Evolutionary conservation across 2,888 invertebrate genomes (phyloP), one percentile per base, ranked within the genome.

Genomic region (Dicycla oo): DNA sequence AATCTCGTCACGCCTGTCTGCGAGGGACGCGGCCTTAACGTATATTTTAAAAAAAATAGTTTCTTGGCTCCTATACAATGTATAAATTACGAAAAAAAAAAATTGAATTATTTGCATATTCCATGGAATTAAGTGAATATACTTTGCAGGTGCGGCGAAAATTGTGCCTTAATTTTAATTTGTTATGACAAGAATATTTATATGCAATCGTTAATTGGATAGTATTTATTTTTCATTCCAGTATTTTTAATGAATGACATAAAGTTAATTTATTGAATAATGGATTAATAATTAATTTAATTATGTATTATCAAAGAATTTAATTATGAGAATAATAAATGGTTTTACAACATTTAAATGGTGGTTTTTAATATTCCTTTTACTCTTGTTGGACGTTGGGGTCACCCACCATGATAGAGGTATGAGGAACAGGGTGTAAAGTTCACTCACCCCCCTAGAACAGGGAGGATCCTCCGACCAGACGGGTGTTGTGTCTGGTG

Each of bases 231-330:
- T 45, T 49, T 60, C 76, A 77, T 80, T 77, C 65, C 65, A 61
- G 65, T 76, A 76, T 80, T 78, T 11, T 66, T 57, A 75, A 76
- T 30, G 26, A 57, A 58, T 63, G 45, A 81, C 61, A 38, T 63
- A 40, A 74, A n/a, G n/a, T 47, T 40, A 62, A 74, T 74, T 65
- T 74, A 57, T 40, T 73, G 1, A 15, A 10, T 78, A 78, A 45
- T 34, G 15, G 20, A 77, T 56, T 47, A 54, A 61, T 43, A 34
- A 61, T n/a, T n/a, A n/a, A n/a, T n/a, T n/a, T n/a, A n/a, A n/a
- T 26, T 47, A 38, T 38, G 18, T 34, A 5, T 34, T 34, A 34
- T 34, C 34, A 69, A 54, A 30, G 38, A 51, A 53, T 23, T 58
- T 8, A 70, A 71, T 47, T 40, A 23, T 47, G 11, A 15, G 7